Evolutionary conservation across 2,113 vertebrate genomes (phyloP).

Genomic region (Channa argus): DNA sequence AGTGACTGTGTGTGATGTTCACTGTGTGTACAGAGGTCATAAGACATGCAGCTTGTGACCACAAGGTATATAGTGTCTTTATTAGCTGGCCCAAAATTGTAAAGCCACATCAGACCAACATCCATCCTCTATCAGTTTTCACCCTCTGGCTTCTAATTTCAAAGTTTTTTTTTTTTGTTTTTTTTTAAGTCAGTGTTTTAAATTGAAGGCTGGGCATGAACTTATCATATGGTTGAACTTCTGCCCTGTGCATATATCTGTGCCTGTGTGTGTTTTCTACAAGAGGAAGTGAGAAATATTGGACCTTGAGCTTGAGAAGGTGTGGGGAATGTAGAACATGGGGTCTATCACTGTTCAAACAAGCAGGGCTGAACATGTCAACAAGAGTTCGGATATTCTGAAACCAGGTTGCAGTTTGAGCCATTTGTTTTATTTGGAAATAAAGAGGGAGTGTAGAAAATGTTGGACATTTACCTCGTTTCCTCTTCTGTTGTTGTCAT

Average conservation of each 20-base stretch:
- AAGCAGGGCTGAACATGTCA: constrained; percentile 50
- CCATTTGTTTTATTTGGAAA: constrained; percentile 12
- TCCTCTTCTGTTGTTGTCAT: constrained; percentile 11
- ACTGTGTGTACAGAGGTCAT: constrained; percentile 20
- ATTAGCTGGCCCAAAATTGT: constrained; percentile 6
- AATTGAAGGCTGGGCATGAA: background rate
- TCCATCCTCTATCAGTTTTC: background rate
- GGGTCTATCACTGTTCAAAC: constrained; percentile 70
- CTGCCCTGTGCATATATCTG: background rate
- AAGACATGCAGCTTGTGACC: background rate
- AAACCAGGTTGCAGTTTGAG: constrained; percentile 3
- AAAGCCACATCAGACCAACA: constrained; percentile 26
- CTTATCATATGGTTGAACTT: constrained; percentile 26
- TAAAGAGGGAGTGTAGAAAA: background rate
- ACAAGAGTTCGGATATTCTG: constrained; percentile 12
- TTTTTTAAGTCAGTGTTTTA: constrained; percentile 10
- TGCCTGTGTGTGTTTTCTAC: constrained; percentile 11
- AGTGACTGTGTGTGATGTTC: background rate
- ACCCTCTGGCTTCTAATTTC: too few relatives aligned
- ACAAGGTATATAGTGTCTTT: constrained; percentile 1
- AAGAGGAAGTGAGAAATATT: constrained; percentile 69
- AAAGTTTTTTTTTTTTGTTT: background rate
- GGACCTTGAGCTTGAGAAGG: constrained; percentile 75
- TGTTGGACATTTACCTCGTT: background rate
- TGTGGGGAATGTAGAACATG: constrained; percentile 72